These are phyloP conservation scores for Zoanthus gigantus DNA, from an alignment of 92 coral and sea anemone species.

Conservation along the genomic window DNA sequence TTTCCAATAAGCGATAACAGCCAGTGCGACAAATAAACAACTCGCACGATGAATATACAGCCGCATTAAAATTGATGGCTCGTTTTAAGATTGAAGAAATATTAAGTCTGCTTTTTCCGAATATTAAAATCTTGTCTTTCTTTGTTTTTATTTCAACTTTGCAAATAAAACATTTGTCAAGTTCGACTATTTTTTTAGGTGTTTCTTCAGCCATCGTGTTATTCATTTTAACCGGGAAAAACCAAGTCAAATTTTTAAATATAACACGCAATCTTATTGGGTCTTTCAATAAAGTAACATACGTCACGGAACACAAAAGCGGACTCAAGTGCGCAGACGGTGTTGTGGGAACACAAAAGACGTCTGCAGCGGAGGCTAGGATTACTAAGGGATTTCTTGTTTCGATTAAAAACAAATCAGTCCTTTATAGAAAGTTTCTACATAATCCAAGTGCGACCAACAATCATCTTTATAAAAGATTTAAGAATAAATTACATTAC, in stretches of 20 bases:
- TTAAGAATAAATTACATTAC: no score
- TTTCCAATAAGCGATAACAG: constrained; percentile 37
- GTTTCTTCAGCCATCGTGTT: constrained; percentile 3
- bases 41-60: not conserved
- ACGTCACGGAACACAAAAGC: not conserved
- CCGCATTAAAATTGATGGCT: constrained; percentile 14
- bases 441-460: no score
- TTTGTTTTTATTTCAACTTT: not conserved
- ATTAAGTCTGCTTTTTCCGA: constrained; percentile 30
- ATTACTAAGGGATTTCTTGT: no score
- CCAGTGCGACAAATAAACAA: constrained; percentile 31
- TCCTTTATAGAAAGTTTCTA: no score
- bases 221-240: not conserved
- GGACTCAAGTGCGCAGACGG: not conserved
- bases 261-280: no score
- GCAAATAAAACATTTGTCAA: not conserved
- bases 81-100: not conserved
- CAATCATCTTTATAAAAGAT: no score
- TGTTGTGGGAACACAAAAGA: not conserved
- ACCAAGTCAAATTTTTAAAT: not conserved
- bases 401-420: no score
- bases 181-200: not conserved
- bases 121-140: constrained; percentile 19
- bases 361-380: not conserved
- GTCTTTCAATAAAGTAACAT: no score